Base-by-base conservation (phyloP, 2,888 invertebrate species). In the Spialia ferax region DNA sequence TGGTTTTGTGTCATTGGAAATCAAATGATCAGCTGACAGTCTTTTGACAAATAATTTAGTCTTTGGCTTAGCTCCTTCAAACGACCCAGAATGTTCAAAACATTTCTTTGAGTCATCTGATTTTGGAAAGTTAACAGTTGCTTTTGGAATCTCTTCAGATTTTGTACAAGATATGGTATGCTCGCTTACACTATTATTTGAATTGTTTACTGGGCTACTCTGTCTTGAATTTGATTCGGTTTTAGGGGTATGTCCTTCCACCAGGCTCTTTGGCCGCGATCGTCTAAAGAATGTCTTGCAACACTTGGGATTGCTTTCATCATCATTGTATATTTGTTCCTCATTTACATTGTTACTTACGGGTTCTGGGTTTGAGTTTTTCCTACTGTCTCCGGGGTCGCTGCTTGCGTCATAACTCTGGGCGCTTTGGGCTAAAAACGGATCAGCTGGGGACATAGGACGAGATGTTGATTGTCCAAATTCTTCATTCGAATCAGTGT, bases 401-500 rank as follows among this genome's bases (percentile, higher is more conserved):
- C 77, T 71, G 69, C 78, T 85, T 11, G 78, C 73, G 50, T 90
- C 88, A 26, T 77, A 75, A 77, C 79, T 82, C 59, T 87, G 81
- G 54, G 91, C 86, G 82, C 91, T 92, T 59, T 87, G 89, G 56
- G 92, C 93, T 77, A 93, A 72, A 74, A 93, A 93, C 48, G 93
- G 93, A 78, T 93, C 93, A 11, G 88, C 91, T 48, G 93, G 93
- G 60, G 93, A 93, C 74, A 89, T 91, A n/a, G 93, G 92, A 62
- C 93, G 86, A 55, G 93, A 93, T 52, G 86, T 78, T 69, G 89
- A 86, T 72, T 89, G 91, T 69, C 77, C 79, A 23, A 87, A 88
- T 83, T 93, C 93, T 73, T 92, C 92, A 73, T 89, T 89, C 35
- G 92, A 93, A 80, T 93, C 93, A 63, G 91, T 86, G 79, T 94